Conservation (phyloP, 1,140 invertebrate species). For the Armadillidium nasatum region DNA sequence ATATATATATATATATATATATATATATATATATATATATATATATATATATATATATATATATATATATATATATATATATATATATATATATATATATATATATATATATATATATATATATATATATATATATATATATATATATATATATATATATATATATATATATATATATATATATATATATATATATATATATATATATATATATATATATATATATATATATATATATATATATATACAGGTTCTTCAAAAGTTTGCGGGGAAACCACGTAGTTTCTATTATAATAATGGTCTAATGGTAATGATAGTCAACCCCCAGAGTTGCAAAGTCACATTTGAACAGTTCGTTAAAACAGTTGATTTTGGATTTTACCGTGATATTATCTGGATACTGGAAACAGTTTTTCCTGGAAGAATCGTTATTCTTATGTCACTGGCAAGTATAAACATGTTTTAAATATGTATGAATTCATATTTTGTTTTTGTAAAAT, state of each 20-base stretch:
- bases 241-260: too few relatives aligned
- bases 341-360: neutral
- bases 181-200: constrained; percentile 15
- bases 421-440: neutral
- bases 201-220: constrained; percentile 15
- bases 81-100: too few relatives aligned
- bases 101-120: too few relatives aligned
- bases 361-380: neutral
- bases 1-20: too few relatives aligned
- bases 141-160: neutral
- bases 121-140: neutral
- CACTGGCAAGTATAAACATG: neutral
- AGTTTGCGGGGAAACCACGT: too few relatives aligned
- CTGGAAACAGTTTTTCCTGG: neutral
- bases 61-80: too few relatives aligned
- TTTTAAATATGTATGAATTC: too few relatives aligned
- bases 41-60: too few relatives aligned
- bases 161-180: constrained; percentile 13
- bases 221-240: constrained; percentile 6
- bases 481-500: too few relatives aligned
- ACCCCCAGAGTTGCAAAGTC: neutral
- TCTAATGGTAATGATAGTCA: neutral
- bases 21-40: too few relatives aligned
- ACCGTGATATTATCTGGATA: neutral
- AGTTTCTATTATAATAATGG: too few relatives aligned